Conservation (phyloP, 2,113 vertebrate genomes). For the Ictidomys tridecemlineatus region DNA sequence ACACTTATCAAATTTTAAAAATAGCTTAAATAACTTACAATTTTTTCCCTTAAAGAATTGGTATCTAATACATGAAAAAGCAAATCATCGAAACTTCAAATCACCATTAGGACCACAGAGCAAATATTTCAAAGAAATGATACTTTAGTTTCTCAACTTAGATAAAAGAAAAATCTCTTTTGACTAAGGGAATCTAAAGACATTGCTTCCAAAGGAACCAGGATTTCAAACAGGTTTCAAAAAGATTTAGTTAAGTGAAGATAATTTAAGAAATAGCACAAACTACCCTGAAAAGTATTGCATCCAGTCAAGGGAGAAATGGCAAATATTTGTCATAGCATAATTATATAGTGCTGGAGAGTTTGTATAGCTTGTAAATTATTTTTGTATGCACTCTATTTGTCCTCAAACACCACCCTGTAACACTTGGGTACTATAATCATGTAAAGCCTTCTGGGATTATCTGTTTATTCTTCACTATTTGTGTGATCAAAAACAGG, state of each 20-base stretch:
- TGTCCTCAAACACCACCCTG: background rate
- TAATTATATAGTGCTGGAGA: background rate
- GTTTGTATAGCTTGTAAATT: background rate
- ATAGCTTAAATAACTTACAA: background rate
- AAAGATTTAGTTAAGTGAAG: background rate
- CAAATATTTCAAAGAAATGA: background rate
- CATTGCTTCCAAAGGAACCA: background rate
- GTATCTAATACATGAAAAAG: background rate
- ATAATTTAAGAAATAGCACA: background rate
- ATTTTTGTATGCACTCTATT: background rate
- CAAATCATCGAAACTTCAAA: background rate
- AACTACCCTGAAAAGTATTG: background rate
- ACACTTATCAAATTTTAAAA: background rate
- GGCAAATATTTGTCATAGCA: background rate
- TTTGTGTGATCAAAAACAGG: constrained; percentile 33
- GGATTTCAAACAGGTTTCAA: background rate
- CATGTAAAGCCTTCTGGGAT: background rate
- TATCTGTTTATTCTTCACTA: constrained; percentile 14
- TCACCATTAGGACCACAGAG: background rate
- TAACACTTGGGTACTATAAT: background rate
- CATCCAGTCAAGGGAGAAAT: background rate
- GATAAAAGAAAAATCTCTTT: background rate
- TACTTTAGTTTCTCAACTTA: background rate
- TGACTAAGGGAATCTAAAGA: background rate
- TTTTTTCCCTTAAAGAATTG: background rate